Evolutionary conservation across 1,140 invertebrate species (phyloP).

Genomic region (Globodera rostochiensis): DNA sequence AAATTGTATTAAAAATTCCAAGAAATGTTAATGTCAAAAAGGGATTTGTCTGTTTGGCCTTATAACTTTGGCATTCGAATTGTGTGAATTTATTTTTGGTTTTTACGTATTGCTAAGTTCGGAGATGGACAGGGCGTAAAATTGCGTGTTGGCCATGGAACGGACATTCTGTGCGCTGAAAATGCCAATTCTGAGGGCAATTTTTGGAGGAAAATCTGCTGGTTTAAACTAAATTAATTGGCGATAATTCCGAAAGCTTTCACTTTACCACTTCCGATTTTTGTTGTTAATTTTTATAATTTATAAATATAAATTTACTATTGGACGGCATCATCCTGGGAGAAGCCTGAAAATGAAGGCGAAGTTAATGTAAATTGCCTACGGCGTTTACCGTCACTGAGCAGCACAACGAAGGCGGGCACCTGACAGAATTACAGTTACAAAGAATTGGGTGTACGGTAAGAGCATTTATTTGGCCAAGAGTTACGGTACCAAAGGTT

Average conservation of each 20-base stretch:
- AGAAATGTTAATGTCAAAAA: not conserved
- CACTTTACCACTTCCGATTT: too few relatives aligned
- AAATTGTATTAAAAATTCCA: conserved; percentile 1
- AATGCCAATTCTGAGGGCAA: not conserved
- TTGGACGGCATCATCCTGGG: conserved; percentile 53
- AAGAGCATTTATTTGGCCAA: not conserved
- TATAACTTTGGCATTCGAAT: not conserved
- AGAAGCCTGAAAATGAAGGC: conserved; percentile 41
- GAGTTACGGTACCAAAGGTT: too few relatives aligned
- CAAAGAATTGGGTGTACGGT: not conserved
- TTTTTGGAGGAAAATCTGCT: too few relatives aligned
- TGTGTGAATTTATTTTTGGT: not conserved
- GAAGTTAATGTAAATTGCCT: not conserved
- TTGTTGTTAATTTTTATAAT: too few relatives aligned
- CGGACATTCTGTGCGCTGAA: conserved; percentile 47
- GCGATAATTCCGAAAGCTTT: too few relatives aligned
- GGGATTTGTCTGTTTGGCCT: not conserved
- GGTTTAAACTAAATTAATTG: too few relatives aligned
- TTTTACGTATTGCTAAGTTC: conserved; percentile 53
- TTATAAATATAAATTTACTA: not conserved
- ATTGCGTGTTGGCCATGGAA: conserved; percentile 48
- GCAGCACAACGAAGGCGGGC: conserved; percentile 52
- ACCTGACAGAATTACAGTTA: conserved; percentile 27
- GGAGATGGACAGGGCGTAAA: conserved; percentile 54
- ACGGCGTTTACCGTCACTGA: conserved; percentile 42